phyloP scores from a whole-genome alignment of 2,113 vertebrate species.

The Tichodroma muraria region DNA sequence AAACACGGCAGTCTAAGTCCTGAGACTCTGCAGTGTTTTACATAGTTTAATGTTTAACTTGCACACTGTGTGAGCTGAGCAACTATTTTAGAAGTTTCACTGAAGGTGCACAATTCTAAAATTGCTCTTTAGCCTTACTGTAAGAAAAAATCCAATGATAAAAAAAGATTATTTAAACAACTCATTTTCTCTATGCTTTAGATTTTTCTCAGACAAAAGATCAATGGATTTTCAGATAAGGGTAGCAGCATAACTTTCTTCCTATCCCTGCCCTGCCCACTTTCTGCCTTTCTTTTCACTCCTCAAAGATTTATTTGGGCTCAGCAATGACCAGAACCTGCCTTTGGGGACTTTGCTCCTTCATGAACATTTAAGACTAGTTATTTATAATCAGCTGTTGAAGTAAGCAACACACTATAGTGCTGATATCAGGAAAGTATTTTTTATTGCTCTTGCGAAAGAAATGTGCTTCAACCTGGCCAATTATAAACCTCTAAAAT shows the following conservation, averaged over 20 bases:
- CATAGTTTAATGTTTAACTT: not conserved
- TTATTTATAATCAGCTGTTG: not conserved
- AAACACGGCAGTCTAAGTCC: not conserved
- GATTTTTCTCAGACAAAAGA: not conserved
- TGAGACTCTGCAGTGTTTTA: not conserved
- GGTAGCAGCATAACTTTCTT: not conserved
- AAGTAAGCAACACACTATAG: not conserved
- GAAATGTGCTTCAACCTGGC: not conserved
- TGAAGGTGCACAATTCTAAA: not conserved
- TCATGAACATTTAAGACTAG: not conserved
- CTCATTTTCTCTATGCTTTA: not conserved
- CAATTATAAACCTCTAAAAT: not conserved
- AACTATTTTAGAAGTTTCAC: not conserved
- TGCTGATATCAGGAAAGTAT: not conserved
- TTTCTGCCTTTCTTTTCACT: not conserved
- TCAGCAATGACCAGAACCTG: not conserved
- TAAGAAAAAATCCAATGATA: not conserved
- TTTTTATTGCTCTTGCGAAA: not conserved
- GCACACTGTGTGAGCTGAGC: not conserved
- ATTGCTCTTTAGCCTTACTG: not conserved
- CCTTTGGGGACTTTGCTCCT: not conserved
- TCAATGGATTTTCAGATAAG: not conserved
- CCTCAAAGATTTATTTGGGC: not conserved
- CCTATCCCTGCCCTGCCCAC: not conserved
- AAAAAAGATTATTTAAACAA: not conserved